Evolutionary conservation across 2,113 vertebrate genomes (phyloP), one percentile per base, ranked within the genome.

Genomic region (Lethenteron camtschaticum): DNA sequence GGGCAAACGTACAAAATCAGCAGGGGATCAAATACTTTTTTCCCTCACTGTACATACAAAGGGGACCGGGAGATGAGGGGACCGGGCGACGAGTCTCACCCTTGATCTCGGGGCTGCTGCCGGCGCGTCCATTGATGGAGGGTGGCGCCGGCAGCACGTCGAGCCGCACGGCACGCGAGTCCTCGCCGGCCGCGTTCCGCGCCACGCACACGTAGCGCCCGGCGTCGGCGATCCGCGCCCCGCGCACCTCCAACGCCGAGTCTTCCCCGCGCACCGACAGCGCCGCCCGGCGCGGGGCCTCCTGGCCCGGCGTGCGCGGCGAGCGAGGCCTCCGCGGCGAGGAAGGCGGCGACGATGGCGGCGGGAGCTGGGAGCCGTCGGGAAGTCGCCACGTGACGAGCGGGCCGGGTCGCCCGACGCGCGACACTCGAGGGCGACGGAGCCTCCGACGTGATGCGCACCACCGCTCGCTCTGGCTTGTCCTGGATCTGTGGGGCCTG

Each of bases 161-260:
- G 13, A 96, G 71, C 73, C 75, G 79, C 41, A 82, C 70, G 0
- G 80, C 74, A 57, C 83, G 85, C 9, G 77, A 71, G 74, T 85
- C 86, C 74, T 90, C 86, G 2, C 91, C 90, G 2, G 81, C 85
- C 0, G 74, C 76, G 77, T 86, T 88, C 2, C 80, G 74, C 0
- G 79, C 86, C n/a, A 83, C 68, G 3, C 91, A 95, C 1, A 86
- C 90, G 74, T 96, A 96, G 75, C 90, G 90, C 8, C 91, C 91
- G 1, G 74, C 84, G 78, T 96, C 91, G 8, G 81, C 83, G 41
- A 41, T 41, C 41, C 41, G 41, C 41, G 41, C 41, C 41, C 41
- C 41, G 5, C 6, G 41, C 41, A 41, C 41, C 41, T 7, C 41
- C 41, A 41, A 41, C 41, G 41, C 41, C 41, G 41, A 41, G 41